Conservation (phyloP, 2,888 invertebrate genomes). For the Cylindroiulus punctatus region DNA sequence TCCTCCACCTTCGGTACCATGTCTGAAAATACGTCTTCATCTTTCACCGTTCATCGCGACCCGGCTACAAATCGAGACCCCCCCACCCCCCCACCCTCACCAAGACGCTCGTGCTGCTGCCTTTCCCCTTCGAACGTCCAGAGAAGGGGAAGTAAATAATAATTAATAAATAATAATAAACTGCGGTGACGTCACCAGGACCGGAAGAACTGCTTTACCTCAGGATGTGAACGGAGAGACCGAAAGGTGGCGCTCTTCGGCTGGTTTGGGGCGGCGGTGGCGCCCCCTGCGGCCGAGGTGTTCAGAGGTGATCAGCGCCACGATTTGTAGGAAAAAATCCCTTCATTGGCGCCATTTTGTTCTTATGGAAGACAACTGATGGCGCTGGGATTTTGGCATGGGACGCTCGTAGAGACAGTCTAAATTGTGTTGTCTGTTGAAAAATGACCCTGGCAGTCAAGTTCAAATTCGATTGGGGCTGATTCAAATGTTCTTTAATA, state of each 20-base stretch:
- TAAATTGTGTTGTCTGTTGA: too few relatives aligned
- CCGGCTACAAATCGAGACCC: background rate
- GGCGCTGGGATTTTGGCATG: too few relatives aligned
- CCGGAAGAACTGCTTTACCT: background rate
- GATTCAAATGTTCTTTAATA: too few relatives aligned
- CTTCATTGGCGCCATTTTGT: too few relatives aligned
- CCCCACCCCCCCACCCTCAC: background rate
- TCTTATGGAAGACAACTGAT: too few relatives aligned
- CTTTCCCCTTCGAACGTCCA: conserved; percentile 1
- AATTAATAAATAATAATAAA: conserved; percentile 1
- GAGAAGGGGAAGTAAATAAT: background rate
- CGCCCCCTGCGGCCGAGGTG: too few relatives aligned
- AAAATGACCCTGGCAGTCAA: too few relatives aligned
- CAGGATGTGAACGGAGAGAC: background rate
- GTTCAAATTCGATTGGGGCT: too few relatives aligned
- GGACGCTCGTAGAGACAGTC: too few relatives aligned
- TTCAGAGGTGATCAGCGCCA: too few relatives aligned
- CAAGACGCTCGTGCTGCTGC: background rate
- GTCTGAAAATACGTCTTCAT: conserved; percentile 1
- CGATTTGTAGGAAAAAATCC: too few relatives aligned
- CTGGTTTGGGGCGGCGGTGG: background rate
- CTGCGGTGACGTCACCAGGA: background rate
- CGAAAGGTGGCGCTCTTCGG: background rate
- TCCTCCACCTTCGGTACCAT: conserved; percentile 1
- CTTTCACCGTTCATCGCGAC: background rate